Evolutionary conservation across 2,113 vertebrate species (phyloP), one percentile per base, ranked within the genome.

Genomic region (Pachyramphus minor): DNA sequence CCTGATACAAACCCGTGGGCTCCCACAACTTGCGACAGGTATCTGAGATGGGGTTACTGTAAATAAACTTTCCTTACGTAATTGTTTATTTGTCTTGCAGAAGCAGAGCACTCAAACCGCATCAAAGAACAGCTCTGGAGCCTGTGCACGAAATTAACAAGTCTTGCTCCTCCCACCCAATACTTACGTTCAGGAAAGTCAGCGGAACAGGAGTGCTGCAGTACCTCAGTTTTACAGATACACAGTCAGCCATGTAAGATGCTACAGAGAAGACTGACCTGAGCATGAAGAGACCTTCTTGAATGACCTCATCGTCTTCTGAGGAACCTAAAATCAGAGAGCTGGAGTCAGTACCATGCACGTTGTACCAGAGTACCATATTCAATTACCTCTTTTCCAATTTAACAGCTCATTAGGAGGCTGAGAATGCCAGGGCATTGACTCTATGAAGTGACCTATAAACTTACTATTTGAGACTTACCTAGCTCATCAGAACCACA

Each of bases 291-390:
- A 98, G 96, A 98, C 97, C 97, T 98, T 98, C 98, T 97, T 98
- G 96, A 98, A 96, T 96, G 98, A 98, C 97, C 97, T 98, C 98
- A 98, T 98, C 97, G 30, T 98, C 98, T 98, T 98, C 97, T 96
- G 97, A 97, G 96, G 96, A 97, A 98, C 98, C 98, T 98, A 98
- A 96, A 98, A 98, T 97, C 94, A 98, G 97, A 98, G 96, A 98
- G 94, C 89, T 96, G 94, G 94, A 97, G 97, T 98, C 97, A 98
- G 97, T 98, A 96, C 96, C 91, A 87, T 60, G 92, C 88, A 94
- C 95, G 90, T 69, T 92, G 84, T 84, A 71, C 81, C 87, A 37
- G 59, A 93, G 68, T 45, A 93, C 85, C 88, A 87, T 97, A 91
- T 97, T 97, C 97, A 98, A 98, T 96, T 98, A 97, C 90, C 96